Conservation (phyloP, 2,113 vertebrate genomes). For the Shinisaurus crocodilurus region DNA sequence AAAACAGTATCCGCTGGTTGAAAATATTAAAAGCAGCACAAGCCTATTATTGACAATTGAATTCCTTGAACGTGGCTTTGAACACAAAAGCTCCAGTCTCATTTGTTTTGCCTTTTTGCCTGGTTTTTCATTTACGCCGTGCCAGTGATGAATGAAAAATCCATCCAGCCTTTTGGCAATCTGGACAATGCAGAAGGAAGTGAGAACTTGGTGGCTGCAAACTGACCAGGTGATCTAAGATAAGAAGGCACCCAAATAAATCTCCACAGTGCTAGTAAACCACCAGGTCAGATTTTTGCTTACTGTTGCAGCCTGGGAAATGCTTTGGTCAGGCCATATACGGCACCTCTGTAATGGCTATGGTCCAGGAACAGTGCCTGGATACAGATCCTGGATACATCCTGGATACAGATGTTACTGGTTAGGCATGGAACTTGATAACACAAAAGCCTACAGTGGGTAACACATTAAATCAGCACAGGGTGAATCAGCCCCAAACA, state of each 20-base stretch:
- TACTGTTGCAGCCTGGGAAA: neutral
- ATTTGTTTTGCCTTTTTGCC: no score
- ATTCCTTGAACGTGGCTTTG: neutral
- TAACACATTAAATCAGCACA: neutral
- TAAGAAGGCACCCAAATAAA: neutral
- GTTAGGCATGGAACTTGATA: neutral
- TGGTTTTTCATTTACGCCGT: no score
- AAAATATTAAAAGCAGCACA: neutral
- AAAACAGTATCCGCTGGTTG: neutral
- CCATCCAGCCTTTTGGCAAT: neutral
- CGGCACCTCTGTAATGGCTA: no score
- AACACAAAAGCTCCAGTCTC: neutral
- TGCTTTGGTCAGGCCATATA: no score
- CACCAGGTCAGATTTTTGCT: neutral
- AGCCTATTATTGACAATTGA: neutral
- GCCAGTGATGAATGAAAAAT: neutral
- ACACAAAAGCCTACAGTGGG: neutral
- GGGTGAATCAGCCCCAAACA: neutral
- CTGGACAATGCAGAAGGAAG: no score
- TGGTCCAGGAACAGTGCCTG: no score
- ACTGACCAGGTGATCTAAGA: neutral
- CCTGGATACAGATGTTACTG: neutral
- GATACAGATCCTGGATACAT: neutral
- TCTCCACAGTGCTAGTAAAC: neutral
- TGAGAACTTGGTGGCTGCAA: neutral